Conservation (phyloP, 1,140 invertebrate genomes). For the Solenopsis invicta region DNA sequence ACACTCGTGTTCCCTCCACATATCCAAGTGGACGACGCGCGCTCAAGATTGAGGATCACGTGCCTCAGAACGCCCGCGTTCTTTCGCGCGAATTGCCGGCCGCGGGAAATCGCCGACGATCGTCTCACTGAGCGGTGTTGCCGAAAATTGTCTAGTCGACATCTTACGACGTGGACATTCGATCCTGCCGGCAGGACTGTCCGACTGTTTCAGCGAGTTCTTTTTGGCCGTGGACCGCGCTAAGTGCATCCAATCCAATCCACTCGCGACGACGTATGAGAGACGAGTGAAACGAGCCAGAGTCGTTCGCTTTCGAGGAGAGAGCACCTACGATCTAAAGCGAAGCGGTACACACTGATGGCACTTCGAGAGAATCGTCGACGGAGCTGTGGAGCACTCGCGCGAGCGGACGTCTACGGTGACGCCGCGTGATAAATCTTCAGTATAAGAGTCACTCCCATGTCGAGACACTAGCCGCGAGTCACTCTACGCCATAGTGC, state of each 20-base stretch:
- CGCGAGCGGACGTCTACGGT: slow-evolving; percentile 31
- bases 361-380: too few relatives aligned
- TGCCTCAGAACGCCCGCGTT: slow-evolving; percentile 30
- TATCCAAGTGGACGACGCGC: background rate
- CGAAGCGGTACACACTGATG: slow-evolving; percentile 19
- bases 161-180: slow-evolving; percentile 34
- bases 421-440: slow-evolving; percentile 56
- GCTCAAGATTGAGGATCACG: slow-evolving; percentile 44
- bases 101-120: slow-evolving; percentile 38
- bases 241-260: background rate
- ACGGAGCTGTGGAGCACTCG: slow-evolving; percentile 11
- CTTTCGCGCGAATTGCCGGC: slow-evolving; percentile 33
- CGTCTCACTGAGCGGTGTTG: slow-evolving; percentile 32
- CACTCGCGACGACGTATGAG: background rate
- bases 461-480: slow-evolving; percentile 38
- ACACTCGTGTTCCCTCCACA: slow-evolving; percentile 24
- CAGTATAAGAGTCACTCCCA: slow-evolving; percentile 54
- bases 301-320: background rate
- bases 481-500: slow-evolving; percentile 50
- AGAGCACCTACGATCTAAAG: slow-evolving; percentile 6
- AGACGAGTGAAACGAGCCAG: too few relatives aligned
- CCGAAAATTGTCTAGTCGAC: slow-evolving; percentile 41
- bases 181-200: slow-evolving; percentile 13
- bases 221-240: too few relatives aligned
- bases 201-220: background rate